Conservation (phyloP, 2,888 invertebrate genomes). For the Agriotes lineatus region DNA sequence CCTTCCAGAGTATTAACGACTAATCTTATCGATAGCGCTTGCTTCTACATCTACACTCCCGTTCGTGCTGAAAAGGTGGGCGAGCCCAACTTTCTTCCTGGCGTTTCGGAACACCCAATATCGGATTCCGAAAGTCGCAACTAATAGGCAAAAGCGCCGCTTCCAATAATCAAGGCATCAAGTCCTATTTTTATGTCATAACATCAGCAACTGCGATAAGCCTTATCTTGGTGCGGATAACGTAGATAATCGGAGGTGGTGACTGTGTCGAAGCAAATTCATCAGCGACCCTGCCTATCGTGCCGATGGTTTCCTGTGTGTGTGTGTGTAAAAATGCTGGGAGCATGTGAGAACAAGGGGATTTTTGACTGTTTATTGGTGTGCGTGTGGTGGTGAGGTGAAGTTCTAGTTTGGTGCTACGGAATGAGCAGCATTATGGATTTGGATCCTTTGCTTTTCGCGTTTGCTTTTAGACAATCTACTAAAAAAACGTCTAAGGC, state of each 20-base stretch:
- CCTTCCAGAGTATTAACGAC: not conserved
- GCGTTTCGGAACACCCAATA: not conserved
- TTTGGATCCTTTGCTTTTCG: conserved; percentile 33
- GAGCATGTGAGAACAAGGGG: not conserved
- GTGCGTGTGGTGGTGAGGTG: not conserved
- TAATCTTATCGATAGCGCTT: not conserved
- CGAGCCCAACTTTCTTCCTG: not conserved
- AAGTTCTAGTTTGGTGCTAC: not conserved
- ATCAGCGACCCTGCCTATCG: not conserved
- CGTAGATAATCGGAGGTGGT: conserved; percentile 28
- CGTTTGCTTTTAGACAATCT: conserved; percentile 18
- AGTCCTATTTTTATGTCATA: conserved; percentile 23
- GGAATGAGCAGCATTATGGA: conserved; percentile 33
- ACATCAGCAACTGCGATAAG: conserved; percentile 34
- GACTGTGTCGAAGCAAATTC: not conserved
- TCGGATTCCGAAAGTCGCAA: not conserved
- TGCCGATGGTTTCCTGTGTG: not conserved
- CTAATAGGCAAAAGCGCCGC: not conserved
- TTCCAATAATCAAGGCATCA: conserved; percentile 19
- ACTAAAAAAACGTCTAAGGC: not conserved
- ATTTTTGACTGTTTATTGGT: not conserved
- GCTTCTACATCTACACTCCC: no score
- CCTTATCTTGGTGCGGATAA: conserved; percentile 33
- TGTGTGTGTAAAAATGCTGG: not conserved
- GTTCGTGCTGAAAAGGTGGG: no score